Base-by-base conservation (phyloP, 2,888 invertebrate species). In the Meiosimyza platycephala region DNA sequence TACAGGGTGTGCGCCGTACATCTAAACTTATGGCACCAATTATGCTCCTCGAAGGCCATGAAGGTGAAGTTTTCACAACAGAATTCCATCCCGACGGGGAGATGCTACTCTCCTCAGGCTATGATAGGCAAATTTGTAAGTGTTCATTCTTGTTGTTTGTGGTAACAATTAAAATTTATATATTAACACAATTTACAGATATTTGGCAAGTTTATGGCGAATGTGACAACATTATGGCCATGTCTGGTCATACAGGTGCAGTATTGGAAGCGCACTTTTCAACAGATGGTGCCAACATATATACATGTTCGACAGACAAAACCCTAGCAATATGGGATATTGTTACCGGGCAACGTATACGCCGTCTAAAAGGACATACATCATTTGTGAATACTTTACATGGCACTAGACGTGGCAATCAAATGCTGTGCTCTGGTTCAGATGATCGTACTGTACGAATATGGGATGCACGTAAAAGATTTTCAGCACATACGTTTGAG, bases 201-300 rank as follows among this genome's bases (percentile, higher is more conserved):
- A 88, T 99, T 77, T 99, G 99, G 99, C 95, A 94, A 85, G 97
- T 98, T 1, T 98, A 97, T 83, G 99, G 97, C 0, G 98, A 99
- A 85, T 99, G 99, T 88, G 98, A 99, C 83, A 99, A 99, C 86
- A 92, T 98, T 77, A 94, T 96, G 81, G 93, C 94, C 22, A 92
- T 99, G 91, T 91, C 92, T 18, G 98, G 98, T 0, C 99, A 99
- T 88, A 95, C 94, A 0, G 99, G 99, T 1, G 97, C 98, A 2
- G 90, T 99, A 2, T 93, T 97, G 92, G 98, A 99, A 85, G 88
- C 99, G 12, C 94, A 95, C 84, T 96, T 95, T 83, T 94, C 93
- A 1, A 92, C 95, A 0, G 95, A 95, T 75, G 96, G 96, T 0
- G 89, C 91, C n/a, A 91, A 93, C 77, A 88, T 99, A 54, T 96